Evolutionary conservation across 2,113 vertebrate genomes (phyloP).

Genomic region (Corydoras sp.): DNA sequence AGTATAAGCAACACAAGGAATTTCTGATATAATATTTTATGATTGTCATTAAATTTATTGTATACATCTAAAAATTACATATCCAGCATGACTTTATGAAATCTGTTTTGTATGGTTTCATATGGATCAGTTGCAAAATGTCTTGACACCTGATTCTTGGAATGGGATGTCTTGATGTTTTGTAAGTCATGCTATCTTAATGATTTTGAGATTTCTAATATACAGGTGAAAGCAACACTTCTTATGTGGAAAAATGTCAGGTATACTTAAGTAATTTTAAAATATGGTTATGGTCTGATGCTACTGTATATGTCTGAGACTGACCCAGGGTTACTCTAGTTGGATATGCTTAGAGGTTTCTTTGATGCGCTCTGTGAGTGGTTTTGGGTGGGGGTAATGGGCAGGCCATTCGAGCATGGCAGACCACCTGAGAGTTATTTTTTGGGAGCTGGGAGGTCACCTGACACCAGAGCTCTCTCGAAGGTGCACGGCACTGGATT

Average conservation of each 20-base stretch:
- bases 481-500: slow-evolving; percentile 61
- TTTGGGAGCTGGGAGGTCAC: slow-evolving; percentile 69
- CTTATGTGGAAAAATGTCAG: slow-evolving; percentile 4
- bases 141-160: slow-evolving; percentile 35
- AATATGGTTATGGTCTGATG: slow-evolving; percentile 28
- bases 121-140: slow-evolving; percentile 23
- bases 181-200: slow-evolving; percentile 53
- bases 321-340: slow-evolving; percentile 39
- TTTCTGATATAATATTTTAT: background rate
- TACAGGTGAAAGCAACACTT: slow-evolving; percentile 15
- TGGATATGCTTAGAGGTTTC: slow-evolving; percentile 50
- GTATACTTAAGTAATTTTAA: slow-evolving; percentile 20
- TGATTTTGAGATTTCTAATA: slow-evolving; percentile 43
- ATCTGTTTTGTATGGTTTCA: background rate
- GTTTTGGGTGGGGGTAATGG: slow-evolving; percentile 57
- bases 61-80: background rate
- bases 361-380: slow-evolving; percentile 42
- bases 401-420: slow-evolving; percentile 66
- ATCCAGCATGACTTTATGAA: background rate
- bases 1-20: background rate
- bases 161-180: slow-evolving; percentile 29
- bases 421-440: slow-evolving; percentile 77
- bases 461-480: slow-evolving; percentile 66
- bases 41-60: background rate
- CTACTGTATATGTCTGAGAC: slow-evolving; percentile 26